Conservation (phyloP, 1,140 invertebrate species). For the Bombus pascuorum region DNA sequence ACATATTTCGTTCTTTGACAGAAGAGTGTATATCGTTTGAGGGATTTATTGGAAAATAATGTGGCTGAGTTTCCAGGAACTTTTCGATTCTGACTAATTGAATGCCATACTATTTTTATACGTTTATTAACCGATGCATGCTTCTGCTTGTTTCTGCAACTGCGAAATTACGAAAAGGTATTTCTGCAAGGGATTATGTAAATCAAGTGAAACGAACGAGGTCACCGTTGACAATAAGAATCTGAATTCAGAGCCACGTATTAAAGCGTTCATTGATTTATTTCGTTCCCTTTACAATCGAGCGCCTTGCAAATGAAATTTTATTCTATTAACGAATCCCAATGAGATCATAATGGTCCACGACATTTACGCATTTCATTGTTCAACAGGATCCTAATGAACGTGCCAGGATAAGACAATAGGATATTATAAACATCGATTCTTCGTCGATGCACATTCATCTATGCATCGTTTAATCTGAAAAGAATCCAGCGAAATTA, state of each 20-base stretch:
- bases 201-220: conserved; percentile 25
- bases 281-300: conserved; percentile 29
- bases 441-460: conserved; percentile 25
- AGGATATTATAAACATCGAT: conserved; percentile 40
- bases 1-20: neutral
- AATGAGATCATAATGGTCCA: conserved; percentile 15
- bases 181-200: conserved; percentile 13
- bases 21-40: neutral
- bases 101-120: neutral
- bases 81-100: neutral
- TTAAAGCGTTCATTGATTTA: conserved; percentile 35
- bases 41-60: neutral
- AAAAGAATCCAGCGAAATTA: conserved; percentile 20
- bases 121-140: neutral
- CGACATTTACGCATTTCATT: conserved; percentile 8
- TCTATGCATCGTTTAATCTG: conserved; percentile 42
- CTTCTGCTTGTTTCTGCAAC: neutral
- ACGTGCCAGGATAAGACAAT: conserved; percentile 19
- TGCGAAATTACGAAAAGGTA: neutral
- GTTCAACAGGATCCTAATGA: neutral
- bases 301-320: conserved; percentile 16
- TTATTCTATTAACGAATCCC: conserved; percentile 18
- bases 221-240: conserved; percentile 36
- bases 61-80: neutral
- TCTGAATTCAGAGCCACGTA: conserved; percentile 13